Evolutionary conservation across 2,113 vertebrate genomes (phyloP).

Genomic region (Neolamprologus toae): DNA sequence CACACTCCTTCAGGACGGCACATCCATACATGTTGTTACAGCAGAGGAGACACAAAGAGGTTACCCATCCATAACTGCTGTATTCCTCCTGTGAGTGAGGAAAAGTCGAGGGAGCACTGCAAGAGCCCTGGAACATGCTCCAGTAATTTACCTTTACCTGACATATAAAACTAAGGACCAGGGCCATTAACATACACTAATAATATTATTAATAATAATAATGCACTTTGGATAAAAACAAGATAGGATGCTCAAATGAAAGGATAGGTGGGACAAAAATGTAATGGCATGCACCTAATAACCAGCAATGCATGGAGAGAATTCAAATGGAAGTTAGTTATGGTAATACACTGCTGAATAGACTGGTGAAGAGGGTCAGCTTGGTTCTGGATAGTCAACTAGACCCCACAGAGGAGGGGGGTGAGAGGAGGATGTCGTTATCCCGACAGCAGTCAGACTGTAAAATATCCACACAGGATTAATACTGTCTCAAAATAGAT

Average conservation of each 20-base stretch:
- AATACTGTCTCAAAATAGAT: neutral
- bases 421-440: neutral
- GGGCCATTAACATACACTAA: neutral
- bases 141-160: neutral
- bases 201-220: neutral
- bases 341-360: neutral
- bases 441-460: neutral
- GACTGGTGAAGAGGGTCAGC: neutral
- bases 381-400: neutral
- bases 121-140: neutral
- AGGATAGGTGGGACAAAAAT: neutral
- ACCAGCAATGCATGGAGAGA: neutral
- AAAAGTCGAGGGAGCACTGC: neutral
- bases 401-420: neutral
- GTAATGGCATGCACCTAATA: neutral
- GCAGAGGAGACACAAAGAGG: neutral
- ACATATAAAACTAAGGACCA: neutral
- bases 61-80: neutral
- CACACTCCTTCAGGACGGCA: neutral
- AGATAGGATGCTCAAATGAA: neutral
- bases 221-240: neutral
- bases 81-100: neutral
- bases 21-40: neutral
- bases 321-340: neutral
- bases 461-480: neutral